These are phyloP conservation scores for Helobdella robusta DNA, from an alignment of 2,888 invertebrate species.

Conservation along the genomic window DNA sequence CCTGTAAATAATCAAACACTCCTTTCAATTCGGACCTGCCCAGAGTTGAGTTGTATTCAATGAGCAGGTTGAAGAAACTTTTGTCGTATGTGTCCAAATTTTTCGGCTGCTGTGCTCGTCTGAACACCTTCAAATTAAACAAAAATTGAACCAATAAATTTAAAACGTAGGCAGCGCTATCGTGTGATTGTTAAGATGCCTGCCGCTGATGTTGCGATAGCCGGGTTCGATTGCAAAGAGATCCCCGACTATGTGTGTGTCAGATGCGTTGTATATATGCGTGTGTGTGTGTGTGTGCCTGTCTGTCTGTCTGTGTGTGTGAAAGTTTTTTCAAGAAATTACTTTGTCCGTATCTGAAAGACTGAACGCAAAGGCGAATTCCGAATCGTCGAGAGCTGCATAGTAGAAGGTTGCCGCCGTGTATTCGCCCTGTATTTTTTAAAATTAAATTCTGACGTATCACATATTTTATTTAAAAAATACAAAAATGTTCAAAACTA, in stretches of 20 bases:
- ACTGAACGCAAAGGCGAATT: constrained; percentile 49
- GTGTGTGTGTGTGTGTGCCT: neutral
- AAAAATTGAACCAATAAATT: too few relatives aligned
- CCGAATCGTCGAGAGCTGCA: constrained; percentile 46
- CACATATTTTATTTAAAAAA: too few relatives aligned
- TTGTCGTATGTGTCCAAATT: constrained; percentile 38
- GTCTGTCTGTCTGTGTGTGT: too few relatives aligned
- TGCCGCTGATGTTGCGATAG: too few relatives aligned
- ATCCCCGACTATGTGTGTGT: too few relatives aligned
- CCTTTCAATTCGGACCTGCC: constrained; percentile 39
- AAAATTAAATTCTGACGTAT: too few relatives aligned
- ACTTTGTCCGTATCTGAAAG: constrained; percentile 49
- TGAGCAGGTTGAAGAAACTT: constrained; percentile 49
- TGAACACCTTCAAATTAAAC: constrained; percentile 40
- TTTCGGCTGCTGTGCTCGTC: constrained; percentile 46
- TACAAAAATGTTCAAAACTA: too few relatives aligned
- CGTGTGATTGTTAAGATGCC: too few relatives aligned
- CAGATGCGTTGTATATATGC: neutral
- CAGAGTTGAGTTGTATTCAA: constrained; percentile 46
- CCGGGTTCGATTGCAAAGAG: too few relatives aligned
- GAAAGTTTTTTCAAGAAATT: constrained; percentile 30
- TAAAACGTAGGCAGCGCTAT: too few relatives aligned
- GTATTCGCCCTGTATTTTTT: constrained; percentile 31
- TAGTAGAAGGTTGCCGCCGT: constrained; percentile 46
- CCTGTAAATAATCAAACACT: constrained; percentile 43